Evolutionary conservation across 1,140 invertebrate genomes (phyloP).

Genomic region (Heliconius hewitsoni): DNA sequence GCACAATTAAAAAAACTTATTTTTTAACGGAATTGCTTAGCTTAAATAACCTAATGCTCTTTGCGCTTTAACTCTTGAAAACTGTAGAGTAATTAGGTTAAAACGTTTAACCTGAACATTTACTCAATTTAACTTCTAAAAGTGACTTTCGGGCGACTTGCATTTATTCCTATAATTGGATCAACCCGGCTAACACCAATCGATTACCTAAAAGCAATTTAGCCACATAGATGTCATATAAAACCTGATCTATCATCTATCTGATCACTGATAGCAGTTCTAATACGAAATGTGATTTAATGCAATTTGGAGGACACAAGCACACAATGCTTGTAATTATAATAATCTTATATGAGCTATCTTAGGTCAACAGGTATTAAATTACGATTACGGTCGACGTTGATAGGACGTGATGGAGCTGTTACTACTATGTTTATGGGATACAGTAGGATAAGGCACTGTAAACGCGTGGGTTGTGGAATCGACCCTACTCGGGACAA

Average conservation of each 20-base stretch:
- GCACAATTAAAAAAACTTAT: no score
- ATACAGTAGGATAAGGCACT: no score
- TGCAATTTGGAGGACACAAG: not conserved
- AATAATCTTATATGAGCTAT: slow-evolving; percentile 5
- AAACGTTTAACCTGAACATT: slow-evolving; percentile 24
- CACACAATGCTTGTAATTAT: not conserved
- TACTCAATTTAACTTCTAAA: slow-evolving; percentile 21
- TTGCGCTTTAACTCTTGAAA: not conserved
- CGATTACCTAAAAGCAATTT: slow-evolving; percentile 34
- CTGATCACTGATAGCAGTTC: slow-evolving; percentile 14
- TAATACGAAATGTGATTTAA: slow-evolving; percentile 14
- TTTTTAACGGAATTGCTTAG: no score
- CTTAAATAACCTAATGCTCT: not conserved
- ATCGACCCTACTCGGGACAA: no score
- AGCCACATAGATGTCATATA: slow-evolving; percentile 23
- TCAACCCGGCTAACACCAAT: slow-evolving; percentile 29
- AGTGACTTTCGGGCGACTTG: slow-evolving; percentile 26
- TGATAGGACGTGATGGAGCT: no score
- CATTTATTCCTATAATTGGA: slow-evolving; percentile 35
- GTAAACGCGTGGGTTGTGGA: no score
- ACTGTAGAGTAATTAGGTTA: not conserved
- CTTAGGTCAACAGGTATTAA: slow-evolving; percentile 1
- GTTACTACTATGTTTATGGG: no score
- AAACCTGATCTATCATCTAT: slow-evolving; percentile 29
- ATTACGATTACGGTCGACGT: no score